Evolutionary conservation across 2,888 invertebrate species (phyloP).

Genomic region (Penaeus monodon): DNA sequence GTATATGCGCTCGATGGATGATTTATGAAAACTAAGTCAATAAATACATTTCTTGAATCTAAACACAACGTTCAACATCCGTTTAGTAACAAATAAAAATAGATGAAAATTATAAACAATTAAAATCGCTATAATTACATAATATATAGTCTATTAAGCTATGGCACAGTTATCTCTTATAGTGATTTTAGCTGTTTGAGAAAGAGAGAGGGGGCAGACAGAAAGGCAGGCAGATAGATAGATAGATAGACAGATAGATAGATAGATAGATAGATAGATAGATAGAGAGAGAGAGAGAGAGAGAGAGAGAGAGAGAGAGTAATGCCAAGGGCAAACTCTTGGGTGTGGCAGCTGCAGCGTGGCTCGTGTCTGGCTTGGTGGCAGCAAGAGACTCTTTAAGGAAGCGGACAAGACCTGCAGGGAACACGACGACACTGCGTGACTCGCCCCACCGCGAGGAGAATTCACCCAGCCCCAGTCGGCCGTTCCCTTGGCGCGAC

Average conservation of each 20-base stretch:
- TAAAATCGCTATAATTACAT: no score
- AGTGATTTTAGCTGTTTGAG: no score
- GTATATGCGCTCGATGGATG: no score
- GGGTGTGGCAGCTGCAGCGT: neutral
- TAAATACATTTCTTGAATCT: no score
- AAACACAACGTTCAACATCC: no score
- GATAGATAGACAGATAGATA: neutral
- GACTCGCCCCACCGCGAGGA: neutral
- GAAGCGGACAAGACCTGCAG: neutral
- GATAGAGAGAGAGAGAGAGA: neutral
- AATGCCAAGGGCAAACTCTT: neutral
- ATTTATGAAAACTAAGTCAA: no score
- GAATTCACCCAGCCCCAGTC: neutral
- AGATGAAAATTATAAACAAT: no score
- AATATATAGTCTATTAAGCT: no score
- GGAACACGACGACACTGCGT: slow-evolving; percentile 6
- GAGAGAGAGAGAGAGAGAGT: neutral
- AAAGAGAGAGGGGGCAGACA: neutral
- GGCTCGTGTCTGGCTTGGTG: neutral
- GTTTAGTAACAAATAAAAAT: no score
- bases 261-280: neutral
- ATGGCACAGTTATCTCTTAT: no score
- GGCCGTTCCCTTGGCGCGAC: no score
- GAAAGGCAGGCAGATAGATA: neutral
- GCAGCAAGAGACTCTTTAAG: neutral